Percentiles rank a stretch among this genome's conserved stretches.
Evolutionary conservation across 2,113 vertebrate species (phyloP).

Genomic region (Lepidothrix coronata): DNA sequence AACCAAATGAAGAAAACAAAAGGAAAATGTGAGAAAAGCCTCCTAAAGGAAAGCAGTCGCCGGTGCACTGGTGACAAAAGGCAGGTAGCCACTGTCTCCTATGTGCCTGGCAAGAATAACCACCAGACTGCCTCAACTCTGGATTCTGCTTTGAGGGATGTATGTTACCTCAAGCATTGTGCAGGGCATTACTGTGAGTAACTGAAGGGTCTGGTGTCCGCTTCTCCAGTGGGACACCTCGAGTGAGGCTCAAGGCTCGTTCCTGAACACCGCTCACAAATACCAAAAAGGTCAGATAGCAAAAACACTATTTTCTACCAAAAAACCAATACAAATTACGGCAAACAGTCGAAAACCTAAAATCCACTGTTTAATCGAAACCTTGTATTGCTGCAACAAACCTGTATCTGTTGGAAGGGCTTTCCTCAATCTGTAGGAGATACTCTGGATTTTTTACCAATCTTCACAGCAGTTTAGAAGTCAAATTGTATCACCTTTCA

Average conservation of each 20-base stretch:
- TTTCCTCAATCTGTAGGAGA: background rate
- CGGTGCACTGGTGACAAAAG: background rate
- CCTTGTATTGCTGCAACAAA: background rate
- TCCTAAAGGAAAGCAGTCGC: background rate
- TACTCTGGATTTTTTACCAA: background rate
- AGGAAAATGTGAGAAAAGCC: accelerated
- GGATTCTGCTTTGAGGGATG: background rate
- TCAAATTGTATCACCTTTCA: constrained; percentile 17
- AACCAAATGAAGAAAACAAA: background rate
- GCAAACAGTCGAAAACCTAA: background rate
- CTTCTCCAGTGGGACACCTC: background rate
- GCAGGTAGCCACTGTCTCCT: background rate
- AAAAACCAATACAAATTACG: background rate
- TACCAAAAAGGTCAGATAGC: background rate
- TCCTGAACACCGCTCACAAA: background rate
- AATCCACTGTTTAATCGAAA: background rate
- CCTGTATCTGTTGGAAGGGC: background rate
- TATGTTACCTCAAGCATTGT: background rate
- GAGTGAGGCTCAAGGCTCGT: background rate
- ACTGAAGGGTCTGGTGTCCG: background rate
- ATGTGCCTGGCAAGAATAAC: background rate
- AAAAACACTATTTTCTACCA: background rate
- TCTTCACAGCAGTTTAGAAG: background rate
- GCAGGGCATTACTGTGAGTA: background rate
- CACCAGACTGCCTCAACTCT: background rate